Evolutionary conservation across 2,888 invertebrate species (phyloP).

Genomic region (Phaedon cochleariae): DNA sequence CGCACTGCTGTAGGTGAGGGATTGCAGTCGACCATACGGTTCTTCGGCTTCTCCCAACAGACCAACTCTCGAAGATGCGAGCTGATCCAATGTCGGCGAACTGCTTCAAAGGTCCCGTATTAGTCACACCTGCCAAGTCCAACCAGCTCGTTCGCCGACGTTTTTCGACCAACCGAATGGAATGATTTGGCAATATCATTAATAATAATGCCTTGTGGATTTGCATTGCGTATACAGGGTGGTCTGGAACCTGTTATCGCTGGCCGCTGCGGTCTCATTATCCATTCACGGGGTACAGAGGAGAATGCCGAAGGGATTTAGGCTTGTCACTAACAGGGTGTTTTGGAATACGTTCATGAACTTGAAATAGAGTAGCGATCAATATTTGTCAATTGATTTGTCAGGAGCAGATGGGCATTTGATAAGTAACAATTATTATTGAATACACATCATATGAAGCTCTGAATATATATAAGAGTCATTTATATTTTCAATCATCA

Average conservation of each 20-base stretch:
- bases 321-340: too few species aligned
- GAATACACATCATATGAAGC: too few species aligned
- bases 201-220: constrained; percentile 54
- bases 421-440: too few species aligned
- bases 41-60: constrained; percentile 1
- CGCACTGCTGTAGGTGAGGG: constrained; percentile 60
- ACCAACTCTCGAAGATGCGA: neutral
- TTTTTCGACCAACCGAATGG: constrained; percentile 55
- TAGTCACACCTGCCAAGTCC: constrained; percentile 63
- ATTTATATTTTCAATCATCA: too few species aligned
- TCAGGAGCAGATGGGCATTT: too few species aligned
- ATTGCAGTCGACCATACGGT: constrained; percentile 43
- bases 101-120: constrained; percentile 57
- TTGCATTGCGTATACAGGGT: constrained; percentile 44
- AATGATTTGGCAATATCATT: constrained; percentile 61
- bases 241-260: constrained; percentile 27
- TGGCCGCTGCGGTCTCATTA: constrained; percentile 10
- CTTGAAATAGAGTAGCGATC: too few species aligned
- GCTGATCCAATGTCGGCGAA: constrained; percentile 58
- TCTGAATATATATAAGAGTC: too few species aligned
- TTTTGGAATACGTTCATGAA: too few species aligned
- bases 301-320: too few species aligned
- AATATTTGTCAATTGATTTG: too few species aligned
- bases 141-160: constrained; percentile 51
- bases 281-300: neutral